Conservation (phyloP, 2,888 invertebrate species). For the Hoplodrina blanda region DNA sequence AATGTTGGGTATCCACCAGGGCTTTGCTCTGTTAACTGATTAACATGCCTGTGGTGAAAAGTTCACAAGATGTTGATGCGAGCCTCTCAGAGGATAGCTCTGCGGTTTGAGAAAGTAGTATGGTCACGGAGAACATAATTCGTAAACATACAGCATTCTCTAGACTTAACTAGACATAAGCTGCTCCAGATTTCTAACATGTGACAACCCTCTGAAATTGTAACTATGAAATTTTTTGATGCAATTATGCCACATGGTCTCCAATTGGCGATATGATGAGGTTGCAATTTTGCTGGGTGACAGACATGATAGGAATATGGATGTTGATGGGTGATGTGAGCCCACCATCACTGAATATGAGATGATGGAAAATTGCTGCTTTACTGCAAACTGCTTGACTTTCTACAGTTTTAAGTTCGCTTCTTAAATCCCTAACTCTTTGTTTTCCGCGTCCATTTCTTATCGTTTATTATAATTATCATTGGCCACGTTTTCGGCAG, state of each 20-base stretch:
- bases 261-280: slow-evolving; percentile 52
- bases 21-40: slow-evolving; percentile 56
- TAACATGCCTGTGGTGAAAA: slow-evolving; percentile 69
- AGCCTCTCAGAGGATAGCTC: slow-evolving; percentile 81
- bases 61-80: slow-evolving; percentile 62
- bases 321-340: slow-evolving; percentile 78
- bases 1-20: slow-evolving; percentile 74
- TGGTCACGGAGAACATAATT: slow-evolving; percentile 78
- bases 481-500: slow-evolving; percentile 26
- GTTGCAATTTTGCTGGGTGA: slow-evolving; percentile 82
- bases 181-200: slow-evolving; percentile 81
- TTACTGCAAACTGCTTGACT: slow-evolving; percentile 15
- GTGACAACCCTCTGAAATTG: slow-evolving; percentile 80
- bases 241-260: slow-evolving; percentile 19
- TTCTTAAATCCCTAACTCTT: slow-evolving; percentile 5
- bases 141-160: slow-evolving; percentile 86
- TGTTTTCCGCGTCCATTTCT: background rate
- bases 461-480: background rate
- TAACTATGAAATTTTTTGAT: slow-evolving; percentile 64
- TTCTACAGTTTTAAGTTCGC: slow-evolving; percentile 18
- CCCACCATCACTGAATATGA: slow-evolving; percentile 72
- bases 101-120: slow-evolving; percentile 83
- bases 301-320: slow-evolving; percentile 82
- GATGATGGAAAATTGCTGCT: slow-evolving; percentile 29
- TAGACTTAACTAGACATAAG: slow-evolving; percentile 85